Percentiles rank a stretch among this genome's conserved stretches.
Conservation (phyloP, 2,888 invertebrate genomes). For the Acrobasis consociella region DNA sequence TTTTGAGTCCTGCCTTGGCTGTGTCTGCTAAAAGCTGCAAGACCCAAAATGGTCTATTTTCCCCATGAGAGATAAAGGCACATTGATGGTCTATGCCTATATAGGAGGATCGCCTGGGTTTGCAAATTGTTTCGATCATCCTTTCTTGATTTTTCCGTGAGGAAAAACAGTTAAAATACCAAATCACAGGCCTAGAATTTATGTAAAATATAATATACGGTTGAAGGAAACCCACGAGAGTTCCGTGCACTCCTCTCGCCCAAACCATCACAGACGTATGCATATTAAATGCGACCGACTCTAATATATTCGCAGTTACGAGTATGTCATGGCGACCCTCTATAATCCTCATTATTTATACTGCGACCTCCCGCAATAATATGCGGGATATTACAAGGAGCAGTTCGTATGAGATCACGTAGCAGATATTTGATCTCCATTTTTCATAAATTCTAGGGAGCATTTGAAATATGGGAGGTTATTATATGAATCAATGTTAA, state of each 20-base stretch:
- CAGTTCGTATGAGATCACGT: constrained; percentile 5
- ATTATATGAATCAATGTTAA: not conserved
- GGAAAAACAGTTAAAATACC: too few relatives aligned
- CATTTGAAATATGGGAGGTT: not conserved
- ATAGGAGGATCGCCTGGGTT: too few relatives aligned
- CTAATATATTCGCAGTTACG: constrained; percentile 21
- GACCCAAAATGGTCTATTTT: too few relatives aligned
- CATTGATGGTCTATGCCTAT: too few relatives aligned
- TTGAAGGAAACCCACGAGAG: not conserved
- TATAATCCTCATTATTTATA: constrained; percentile 22
- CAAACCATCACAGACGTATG: constrained; percentile 11
- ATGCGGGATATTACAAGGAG: constrained; percentile 11
- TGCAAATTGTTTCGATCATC: too few relatives aligned
- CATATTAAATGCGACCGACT: constrained; percentile 14
- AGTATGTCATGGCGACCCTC: constrained; percentile 7
- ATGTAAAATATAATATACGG: too few relatives aligned
- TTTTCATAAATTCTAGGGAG: constrained; percentile 4
- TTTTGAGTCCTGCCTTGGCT: too few relatives aligned
- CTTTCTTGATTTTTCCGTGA: too few relatives aligned
- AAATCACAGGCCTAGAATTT: too few relatives aligned
- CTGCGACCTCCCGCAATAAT: constrained; percentile 17
- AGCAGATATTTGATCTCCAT: constrained; percentile 5
- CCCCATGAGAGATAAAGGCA: too few relatives aligned
- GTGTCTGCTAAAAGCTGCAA: too few relatives aligned
- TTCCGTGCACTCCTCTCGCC: not conserved